Base-by-base conservation (phyloP, 2,888 invertebrate species). In the Junonia oenone region DNA sequence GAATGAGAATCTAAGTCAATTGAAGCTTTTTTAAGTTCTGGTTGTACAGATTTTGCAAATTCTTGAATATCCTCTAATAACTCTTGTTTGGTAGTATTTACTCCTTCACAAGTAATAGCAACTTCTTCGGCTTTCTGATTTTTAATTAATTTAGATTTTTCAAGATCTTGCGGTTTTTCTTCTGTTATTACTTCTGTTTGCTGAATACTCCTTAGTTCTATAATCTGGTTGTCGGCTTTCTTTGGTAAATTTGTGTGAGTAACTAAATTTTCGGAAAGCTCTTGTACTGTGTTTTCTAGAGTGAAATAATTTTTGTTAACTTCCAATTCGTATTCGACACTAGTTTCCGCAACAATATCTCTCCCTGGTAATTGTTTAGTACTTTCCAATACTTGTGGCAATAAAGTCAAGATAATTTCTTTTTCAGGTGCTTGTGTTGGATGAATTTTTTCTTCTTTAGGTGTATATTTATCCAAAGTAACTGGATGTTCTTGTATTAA, bases 241-340 rank as follows among this genome's bases (percentile, higher is more conserved):
- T 69, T 70, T 27, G 63, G 58, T 14, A 63, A 63, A 45, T 59
- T 59, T n/a, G 62, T 55, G 45, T 65, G 53, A n/a, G 49, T 43
- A 15, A 48, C 33, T 8, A 84, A 59, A 29, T 61, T 60, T 58
- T 69, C 61, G 13, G 75, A 62, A 40, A 46, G 46, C 68, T 85
- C 82, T 17, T 78, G 73, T 29, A 59, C 26, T 13, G 69, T 56
- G 48, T 70, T 71, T 75, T 84, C 83, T 29, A 70, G 62, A 38
- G 78, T 84, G 14, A 68, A 65, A 50, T 79, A 81, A 50, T 72
- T 78, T 71, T 74, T 83, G 51, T 75, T 68, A 14, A 76, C 62
- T 62, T 83, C 78, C 22, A 81, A 57, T 33, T 75, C 71, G n/a
- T 60, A 69, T 38, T 63, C 57, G 5, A 68, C 68, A 51, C 63